Conservation (phyloP, 2,113 vertebrate species). For the Otocyon megalotis region DNA sequence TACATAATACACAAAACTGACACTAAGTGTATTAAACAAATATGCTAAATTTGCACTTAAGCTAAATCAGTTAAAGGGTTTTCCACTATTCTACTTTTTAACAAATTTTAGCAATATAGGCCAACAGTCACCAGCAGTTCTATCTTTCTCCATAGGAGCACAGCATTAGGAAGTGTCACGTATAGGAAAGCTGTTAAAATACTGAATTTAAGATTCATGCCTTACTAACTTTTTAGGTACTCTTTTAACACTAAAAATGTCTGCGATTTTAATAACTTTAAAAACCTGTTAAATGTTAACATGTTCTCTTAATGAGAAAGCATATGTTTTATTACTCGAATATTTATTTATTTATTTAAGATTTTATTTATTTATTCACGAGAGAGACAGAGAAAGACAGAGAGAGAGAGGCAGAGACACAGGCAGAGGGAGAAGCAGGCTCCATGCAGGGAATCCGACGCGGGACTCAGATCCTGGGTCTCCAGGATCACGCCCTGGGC, state of each 20-base stretch:
- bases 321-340: not conserved
- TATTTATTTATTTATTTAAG: not conserved
- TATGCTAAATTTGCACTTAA: not conserved
- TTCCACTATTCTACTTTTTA: not conserved
- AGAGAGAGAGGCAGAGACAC: too few relatives aligned
- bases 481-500: too few relatives aligned
- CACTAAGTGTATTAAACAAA: not conserved
- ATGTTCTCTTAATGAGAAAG: not conserved
- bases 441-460: too few relatives aligned
- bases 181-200: not conserved
- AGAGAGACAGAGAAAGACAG: too few relatives aligned
- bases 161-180: not conserved
- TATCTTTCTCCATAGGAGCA: not conserved
- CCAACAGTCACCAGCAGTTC: not conserved
- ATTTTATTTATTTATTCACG: too few relatives aligned
- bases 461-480: too few relatives aligned
- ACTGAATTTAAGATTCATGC: slow-evolving; percentile 20
- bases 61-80: not conserved
- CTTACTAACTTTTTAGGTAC: not conserved
- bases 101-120: not conserved
- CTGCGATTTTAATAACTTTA: not conserved
- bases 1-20: not conserved
- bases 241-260: slow-evolving; percentile 9
- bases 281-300: not conserved
- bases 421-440: too few relatives aligned